Base-by-base conservation (phyloP, 2,797 vertebrate species). In the Brotogeris chrysoptera region DNA sequence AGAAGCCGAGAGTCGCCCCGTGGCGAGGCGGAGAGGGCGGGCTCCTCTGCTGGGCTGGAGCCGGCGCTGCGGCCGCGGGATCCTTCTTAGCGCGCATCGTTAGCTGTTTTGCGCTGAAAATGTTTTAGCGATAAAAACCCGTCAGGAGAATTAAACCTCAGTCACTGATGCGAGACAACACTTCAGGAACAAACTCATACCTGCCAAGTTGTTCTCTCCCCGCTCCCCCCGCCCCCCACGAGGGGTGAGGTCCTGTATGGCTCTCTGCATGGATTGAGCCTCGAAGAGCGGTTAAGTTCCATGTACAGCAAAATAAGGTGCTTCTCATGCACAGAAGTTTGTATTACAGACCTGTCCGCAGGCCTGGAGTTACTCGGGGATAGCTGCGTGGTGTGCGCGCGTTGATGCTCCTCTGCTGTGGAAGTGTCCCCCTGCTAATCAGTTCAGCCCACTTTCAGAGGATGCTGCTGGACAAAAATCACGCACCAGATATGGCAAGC, bases 261-360 rank as follows among this genome's bases (percentile, higher is more conserved):
- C 23, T 34, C 9, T 59, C 28, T 23, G 4, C 9, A 0, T 0
- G 8, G 21, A 2, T 32, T 8, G 55, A 19, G 44, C 32, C n/a
- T 72, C 6, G 1, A 36, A 41, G 36, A n/a, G 17, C 19, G 10
- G 17, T 13, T 38, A 13, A 43, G 44, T 6, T 55, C n/a, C 17
- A 6, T 0, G 0, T 36, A 1, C 16, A 4, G 3, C 46, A 24
- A 49, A 61, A 44, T 15, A 16, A 39, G 13, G 44, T 13, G 44
- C 39, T 73, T 36, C 27, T 63, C 11, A 1, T 1, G 3, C 12
- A 1, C 38, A 11, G 14, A 11, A 34, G 4, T 39, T 72, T 15
- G 32, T 15, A 1, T 10, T 8, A 11, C 24, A 19, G 38, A 23
- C 16, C 5, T 21, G 36, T 16, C 43, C 2, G 1, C 24, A 21